Evolutionary conservation across 1,140 invertebrate genomes (phyloP), one percentile per base, ranked within the genome.

Genomic region (Homarus americanus): DNA sequence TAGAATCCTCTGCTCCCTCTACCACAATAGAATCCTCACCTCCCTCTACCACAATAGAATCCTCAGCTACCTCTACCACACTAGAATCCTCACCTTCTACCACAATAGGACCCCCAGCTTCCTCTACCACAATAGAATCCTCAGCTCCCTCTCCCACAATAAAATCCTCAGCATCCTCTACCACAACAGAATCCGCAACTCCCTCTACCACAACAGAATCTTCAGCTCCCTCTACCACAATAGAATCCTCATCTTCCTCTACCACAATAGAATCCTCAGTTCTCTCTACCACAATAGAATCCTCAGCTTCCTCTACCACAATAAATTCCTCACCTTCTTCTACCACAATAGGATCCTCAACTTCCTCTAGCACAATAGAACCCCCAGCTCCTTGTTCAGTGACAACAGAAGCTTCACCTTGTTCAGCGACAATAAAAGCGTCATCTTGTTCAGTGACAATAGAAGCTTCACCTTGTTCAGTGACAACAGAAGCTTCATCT

Each of bases 381-480:
- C 44, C 38, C 38, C 44, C 76, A 79, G 1, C 34, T 79, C 76
- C 76, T 32, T n/a, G n/a, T n/a, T n/a, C n/a, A n/a, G n/a, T n/a
- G n/a, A n/a, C n/a, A n/a, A n/a, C n/a, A n/a, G n/a, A n/a, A n/a
- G n/a, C n/a, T n/a, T n/a, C n/a, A n/a, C n/a, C n/a, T n/a, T n/a
- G n/a, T n/a, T n/a, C n/a, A n/a, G n/a, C n/a, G n/a, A n/a, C n/a
- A n/a, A n/a, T n/a, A n/a, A n/a, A n/a, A n/a, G n/a, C n/a, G n/a
- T n/a, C n/a, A n/a, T n/a, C n/a, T n/a, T n/a, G n/a, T n/a, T n/a
- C n/a, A n/a, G n/a, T n/a, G n/a, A n/a, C n/a, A n/a, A n/a, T n/a
- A n/a, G n/a, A n/a, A n/a, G n/a, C n/a, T n/a, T n/a, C n/a, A n/a
- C n/a, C n/a, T n/a, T n/a, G n/a, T n/a, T n/a, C n/a, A n/a, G n/a